These are phyloP conservation scores for Pampusana beccarii DNA, from an alignment of 2,113 vertebrate species.

Conservation along the genomic window DNA sequence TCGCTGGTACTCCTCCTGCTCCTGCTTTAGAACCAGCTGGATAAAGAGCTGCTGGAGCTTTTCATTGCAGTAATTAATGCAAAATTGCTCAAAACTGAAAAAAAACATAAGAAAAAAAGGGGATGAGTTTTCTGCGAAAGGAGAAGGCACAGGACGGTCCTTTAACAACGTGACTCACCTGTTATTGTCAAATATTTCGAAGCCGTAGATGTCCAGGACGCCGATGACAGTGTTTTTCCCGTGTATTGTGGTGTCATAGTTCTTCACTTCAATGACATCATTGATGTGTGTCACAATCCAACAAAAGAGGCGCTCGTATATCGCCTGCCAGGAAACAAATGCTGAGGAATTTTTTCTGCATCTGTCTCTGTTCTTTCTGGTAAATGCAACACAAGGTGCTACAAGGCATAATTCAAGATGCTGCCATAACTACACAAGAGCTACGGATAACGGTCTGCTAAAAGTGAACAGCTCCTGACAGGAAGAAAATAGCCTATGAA, in stretches of 20 bases:
- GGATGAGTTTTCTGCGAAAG: neutral
- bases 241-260: conserved; percentile 87
- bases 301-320: conserved; percentile 96
- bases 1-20: conserved; percentile 95
- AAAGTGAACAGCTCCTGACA: neutral
- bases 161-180: conserved; percentile 74
- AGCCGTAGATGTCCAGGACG: conserved; percentile 97
- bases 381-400: too few relatives aligned
- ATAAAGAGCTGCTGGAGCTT: conserved; percentile 99
- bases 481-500: neutral
- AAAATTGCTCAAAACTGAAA: conserved; percentile 96
- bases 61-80: conserved; percentile 99
- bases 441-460: neutral
- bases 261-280: conserved; percentile 91
- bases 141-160: neutral
- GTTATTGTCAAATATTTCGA: conserved; percentile 99
- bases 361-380: neutral
- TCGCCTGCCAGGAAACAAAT: conserved; percentile 80
- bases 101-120: neutral
- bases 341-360: neutral
- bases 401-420: neutral
- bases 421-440: neutral
- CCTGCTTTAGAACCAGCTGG: conserved; percentile 95
- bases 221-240: conserved; percentile 98
- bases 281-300: conserved; percentile 98